Conservation (phyloP, 2,888 invertebrate genomes). For the Thera obeliscata region DNA sequence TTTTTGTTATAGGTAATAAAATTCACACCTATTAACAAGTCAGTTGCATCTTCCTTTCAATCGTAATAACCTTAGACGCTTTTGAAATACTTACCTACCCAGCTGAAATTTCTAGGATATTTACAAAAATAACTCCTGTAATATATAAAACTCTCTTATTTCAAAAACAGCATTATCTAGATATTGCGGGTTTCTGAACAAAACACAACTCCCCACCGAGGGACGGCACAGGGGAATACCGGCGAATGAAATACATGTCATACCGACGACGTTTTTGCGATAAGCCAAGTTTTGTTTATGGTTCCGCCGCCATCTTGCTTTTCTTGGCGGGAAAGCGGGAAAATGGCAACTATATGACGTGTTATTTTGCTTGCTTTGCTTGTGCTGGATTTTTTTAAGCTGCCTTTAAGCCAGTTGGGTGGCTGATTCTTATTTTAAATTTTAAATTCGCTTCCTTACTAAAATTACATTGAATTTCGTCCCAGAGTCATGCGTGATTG, state of each 20-base stretch:
- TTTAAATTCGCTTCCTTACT: too few species aligned
- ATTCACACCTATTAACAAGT: neutral
- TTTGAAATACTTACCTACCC: too few species aligned
- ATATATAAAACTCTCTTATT: slow-evolving; percentile 14
- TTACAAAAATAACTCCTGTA: neutral
- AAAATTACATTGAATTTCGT: too few species aligned
- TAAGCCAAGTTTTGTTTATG: slow-evolving; percentile 72
- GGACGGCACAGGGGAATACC: slow-evolving; percentile 59
- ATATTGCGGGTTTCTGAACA: slow-evolving; percentile 51
- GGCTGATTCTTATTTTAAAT: neutral
- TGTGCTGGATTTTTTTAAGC: neutral
- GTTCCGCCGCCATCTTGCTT: slow-evolving; percentile 63
- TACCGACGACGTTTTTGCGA: slow-evolving; percentile 69
- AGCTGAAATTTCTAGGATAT: neutral
- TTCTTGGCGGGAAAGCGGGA: slow-evolving; percentile 40
- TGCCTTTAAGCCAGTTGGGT: neutral
- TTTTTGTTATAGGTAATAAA: neutral
- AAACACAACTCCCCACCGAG: slow-evolving; percentile 49
- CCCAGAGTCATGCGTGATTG: too few species aligned
- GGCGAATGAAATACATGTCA: slow-evolving; percentile 67
- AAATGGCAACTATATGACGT: slow-evolving; percentile 23
- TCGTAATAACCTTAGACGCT: neutral
- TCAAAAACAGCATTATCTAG: slow-evolving; percentile 48
- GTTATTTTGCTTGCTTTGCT: neutral
- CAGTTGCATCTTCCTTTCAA: neutral